phyloP scores from a whole-genome alignment of 2,113 vertebrate species.

The Scomber colias region DNA sequence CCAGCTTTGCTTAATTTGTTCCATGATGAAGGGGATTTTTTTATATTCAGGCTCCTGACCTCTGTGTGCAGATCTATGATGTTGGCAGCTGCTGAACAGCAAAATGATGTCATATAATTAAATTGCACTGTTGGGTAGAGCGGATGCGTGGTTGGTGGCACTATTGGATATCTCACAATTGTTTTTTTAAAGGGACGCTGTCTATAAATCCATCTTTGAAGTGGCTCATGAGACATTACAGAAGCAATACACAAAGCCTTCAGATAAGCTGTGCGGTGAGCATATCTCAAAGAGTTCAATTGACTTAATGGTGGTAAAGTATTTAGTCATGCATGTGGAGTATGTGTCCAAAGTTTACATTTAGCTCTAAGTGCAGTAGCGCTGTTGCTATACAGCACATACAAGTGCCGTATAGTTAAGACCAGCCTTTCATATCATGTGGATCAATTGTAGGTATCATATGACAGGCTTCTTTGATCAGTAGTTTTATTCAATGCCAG shows the following conservation, averaged over 20 bases:
- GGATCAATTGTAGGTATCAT: background rate
- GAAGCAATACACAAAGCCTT: background rate
- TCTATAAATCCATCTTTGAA: background rate
- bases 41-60: background rate
- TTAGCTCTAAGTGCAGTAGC: background rate
- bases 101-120: background rate
- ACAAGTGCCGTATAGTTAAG: background rate
- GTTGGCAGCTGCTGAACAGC: background rate
- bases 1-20: background rate
- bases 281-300: background rate
- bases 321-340: background rate
- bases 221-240: background rate
- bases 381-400: background rate
- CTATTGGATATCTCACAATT: background rate
- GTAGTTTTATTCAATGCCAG: background rate
- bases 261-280: background rate
- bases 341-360: background rate
- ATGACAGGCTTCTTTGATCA: background rate
- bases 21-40: background rate
- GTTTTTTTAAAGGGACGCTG: too few relatives aligned
- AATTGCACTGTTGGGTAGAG: background rate
- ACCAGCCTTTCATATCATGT: background rate
- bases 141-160: background rate
- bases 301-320: background rate
- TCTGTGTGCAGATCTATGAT: background rate